Evolutionary conservation across 1,140 invertebrate species (phyloP).

Genomic region (Andrena cerasifolii): DNA sequence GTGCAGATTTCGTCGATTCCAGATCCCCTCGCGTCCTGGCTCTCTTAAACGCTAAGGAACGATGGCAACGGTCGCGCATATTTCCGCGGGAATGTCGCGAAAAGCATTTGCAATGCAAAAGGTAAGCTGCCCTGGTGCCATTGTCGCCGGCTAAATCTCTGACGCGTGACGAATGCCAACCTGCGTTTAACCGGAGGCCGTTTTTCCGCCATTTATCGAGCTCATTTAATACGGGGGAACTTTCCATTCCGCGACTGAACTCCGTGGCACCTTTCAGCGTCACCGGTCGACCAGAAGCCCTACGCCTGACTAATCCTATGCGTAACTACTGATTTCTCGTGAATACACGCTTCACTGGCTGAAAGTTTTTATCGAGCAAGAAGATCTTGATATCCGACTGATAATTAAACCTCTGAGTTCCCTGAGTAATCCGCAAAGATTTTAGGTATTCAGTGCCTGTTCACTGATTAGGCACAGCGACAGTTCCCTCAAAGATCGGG

Average conservation of each 20-base stretch:
- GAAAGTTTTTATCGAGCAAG: too few species aligned
- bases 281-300: too few species aligned
- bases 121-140: constrained; percentile 50
- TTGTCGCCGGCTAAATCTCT: constrained; percentile 54
- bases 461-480: too few species aligned
- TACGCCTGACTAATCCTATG: too few species aligned
- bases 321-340: too few species aligned
- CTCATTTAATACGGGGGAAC: not conserved
- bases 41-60: constrained; percentile 64
- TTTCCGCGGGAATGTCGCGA: not conserved
- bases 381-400: too few species aligned
- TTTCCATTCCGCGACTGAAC: not conserved
- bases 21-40: constrained; percentile 56
- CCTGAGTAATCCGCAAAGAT: too few species aligned
- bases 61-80: constrained; percentile 53
- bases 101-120: constrained; percentile 63
- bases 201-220: constrained; percentile 34
- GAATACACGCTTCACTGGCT: too few species aligned
- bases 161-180: constrained; percentile 39
- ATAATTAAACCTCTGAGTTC: too few species aligned
- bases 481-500: too few species aligned
- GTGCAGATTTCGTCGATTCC: not conserved
- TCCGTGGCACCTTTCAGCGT: too few species aligned
- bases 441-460: too few species aligned
- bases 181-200: not conserved